Evolutionary conservation across 2,888 invertebrate species (phyloP).

Genomic region (Oscheius sp.): DNA sequence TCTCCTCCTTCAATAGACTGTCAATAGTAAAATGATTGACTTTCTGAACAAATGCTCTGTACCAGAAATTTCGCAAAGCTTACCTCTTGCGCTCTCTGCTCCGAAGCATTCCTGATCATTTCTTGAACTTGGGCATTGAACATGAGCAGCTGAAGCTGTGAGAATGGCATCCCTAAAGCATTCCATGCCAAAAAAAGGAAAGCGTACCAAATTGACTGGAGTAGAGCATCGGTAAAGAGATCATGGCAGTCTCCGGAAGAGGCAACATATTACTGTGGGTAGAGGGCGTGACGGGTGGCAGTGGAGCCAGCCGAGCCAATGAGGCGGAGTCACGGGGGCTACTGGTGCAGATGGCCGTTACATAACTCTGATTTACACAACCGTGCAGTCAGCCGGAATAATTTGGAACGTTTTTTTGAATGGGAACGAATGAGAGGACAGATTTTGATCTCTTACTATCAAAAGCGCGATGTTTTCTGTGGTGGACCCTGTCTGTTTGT

Average conservation of each 20-base stretch:
- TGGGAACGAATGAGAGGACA: background rate
- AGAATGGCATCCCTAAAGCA: slow-evolving; percentile 23
- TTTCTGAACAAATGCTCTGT: slow-evolving; percentile 7
- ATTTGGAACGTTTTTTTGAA: background rate
- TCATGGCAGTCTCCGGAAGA: slow-evolving; percentile 6
- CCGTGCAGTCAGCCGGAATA: slow-evolving; percentile 11
- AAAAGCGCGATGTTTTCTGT: no score
- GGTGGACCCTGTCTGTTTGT: no score
- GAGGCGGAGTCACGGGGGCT: slow-evolving; percentile 16
- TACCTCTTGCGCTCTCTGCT: slow-evolving; percentile 26
- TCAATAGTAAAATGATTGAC: slow-evolving; percentile 14
- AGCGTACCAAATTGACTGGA: slow-evolving; percentile 18
- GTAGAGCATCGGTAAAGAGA: slow-evolving; percentile 17
- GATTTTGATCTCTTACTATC: no score
- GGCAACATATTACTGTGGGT: slow-evolving; percentile 25
- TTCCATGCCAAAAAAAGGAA: background rate
- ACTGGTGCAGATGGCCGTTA: slow-evolving; percentile 31
- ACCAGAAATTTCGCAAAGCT: background rate
- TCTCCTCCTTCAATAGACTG: slow-evolving; percentile 17
- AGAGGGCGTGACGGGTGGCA: background rate
- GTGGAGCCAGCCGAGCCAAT: slow-evolving; percentile 12
- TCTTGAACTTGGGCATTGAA: slow-evolving; percentile 32
- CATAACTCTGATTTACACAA: slow-evolving; percentile 29
- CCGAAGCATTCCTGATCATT: background rate
- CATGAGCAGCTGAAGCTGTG: slow-evolving; percentile 22